Percentiles rank a stretch among this genome's conserved stretches.
Conservation (phyloP, 2,888 invertebrate species). For the Tuberolachnus salignus region DNA sequence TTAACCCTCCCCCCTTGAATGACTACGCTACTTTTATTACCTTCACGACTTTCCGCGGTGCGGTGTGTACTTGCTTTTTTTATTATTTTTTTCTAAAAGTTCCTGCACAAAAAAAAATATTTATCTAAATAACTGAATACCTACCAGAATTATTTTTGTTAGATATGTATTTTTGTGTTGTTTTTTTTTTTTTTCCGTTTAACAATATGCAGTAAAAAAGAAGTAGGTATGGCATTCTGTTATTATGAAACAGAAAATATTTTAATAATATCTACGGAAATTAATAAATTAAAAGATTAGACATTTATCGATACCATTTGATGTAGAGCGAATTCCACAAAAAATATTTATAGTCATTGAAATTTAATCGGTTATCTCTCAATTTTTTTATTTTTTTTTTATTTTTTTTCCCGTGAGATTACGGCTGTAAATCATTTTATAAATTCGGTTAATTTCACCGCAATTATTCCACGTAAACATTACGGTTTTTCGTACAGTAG, state of each 20-base stretch:
- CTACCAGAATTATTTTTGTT: too few species aligned
- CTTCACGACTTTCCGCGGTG: too few species aligned
- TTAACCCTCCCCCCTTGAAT: too few species aligned
- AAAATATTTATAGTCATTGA: slow-evolving; percentile 21
- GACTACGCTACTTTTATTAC: too few species aligned
- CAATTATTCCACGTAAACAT: too few species aligned
- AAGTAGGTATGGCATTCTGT: not conserved
- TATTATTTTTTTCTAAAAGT: not conserved
- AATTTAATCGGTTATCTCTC: slow-evolving; percentile 28
- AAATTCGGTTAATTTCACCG: slow-evolving; percentile 6
- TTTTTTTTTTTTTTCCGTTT: too few species aligned
- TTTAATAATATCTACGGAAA: slow-evolving; percentile 27
- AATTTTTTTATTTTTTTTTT: not conserved
- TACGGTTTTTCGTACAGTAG: too few species aligned
- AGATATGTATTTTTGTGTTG: not conserved
- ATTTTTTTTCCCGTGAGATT: not conserved
- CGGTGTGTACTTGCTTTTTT: too few species aligned
- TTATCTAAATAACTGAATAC: not conserved
- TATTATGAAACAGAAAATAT: slow-evolving; percentile 7
- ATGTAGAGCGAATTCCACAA: slow-evolving; percentile 1
- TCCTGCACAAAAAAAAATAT: not conserved
- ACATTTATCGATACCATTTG: slow-evolving; percentile 26
- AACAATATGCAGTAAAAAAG: not conserved
- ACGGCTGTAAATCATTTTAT: not conserved
- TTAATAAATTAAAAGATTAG: slow-evolving; percentile 33